These are phyloP conservation scores for Neostethus bicornis DNA, from an alignment of 2,797 vertebrate species.

Conservation along the genomic window DNA sequence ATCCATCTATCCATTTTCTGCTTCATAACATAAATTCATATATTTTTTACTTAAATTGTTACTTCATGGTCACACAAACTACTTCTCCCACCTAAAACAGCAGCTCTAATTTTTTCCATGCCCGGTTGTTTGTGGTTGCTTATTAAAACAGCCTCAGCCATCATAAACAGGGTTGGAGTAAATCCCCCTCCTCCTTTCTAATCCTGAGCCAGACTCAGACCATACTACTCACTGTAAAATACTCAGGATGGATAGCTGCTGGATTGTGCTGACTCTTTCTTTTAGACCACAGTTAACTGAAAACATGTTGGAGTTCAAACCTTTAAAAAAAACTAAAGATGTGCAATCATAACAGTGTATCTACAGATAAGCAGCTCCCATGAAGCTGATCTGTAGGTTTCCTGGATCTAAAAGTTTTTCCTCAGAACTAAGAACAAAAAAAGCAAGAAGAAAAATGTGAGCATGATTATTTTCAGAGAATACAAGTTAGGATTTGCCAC, in stretches of 20 bases:
- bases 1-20: slow-evolving; percentile 11
- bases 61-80: slow-evolving; percentile 17
- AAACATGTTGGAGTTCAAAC: slow-evolving; percentile 72
- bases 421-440: not conserved
- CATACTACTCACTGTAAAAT: slow-evolving; percentile 62
- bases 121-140: slow-evolving; percentile 28
- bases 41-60: slow-evolving; percentile 25
- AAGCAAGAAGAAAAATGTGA: not conserved
- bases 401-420: not conserved
- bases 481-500: not conserved
- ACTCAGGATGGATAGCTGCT: slow-evolving; percentile 71
- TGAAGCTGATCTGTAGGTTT: slow-evolving; percentile 2
- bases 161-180: slow-evolving; percentile 36
- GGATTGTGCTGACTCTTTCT: slow-evolving; percentile 74
- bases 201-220: slow-evolving; percentile 32
- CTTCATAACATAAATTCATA: slow-evolving; percentile 7
- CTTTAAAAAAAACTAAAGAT: slow-evolving; percentile 42
- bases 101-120: slow-evolving; percentile 19
- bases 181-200: slow-evolving; percentile 49
- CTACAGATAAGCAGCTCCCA: slow-evolving; percentile 10
- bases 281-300: slow-evolving; percentile 68
- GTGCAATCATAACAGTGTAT: slow-evolving; percentile 31
- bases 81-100: slow-evolving; percentile 20
- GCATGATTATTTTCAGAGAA: not conserved
- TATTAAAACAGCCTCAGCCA: slow-evolving; percentile 45